A percentile compares a stretch with the other conserved stretches of the same genome.
phyloP scores from a whole-genome alignment of 2,113 vertebrate species.

The Mixornis gularis region DNA sequence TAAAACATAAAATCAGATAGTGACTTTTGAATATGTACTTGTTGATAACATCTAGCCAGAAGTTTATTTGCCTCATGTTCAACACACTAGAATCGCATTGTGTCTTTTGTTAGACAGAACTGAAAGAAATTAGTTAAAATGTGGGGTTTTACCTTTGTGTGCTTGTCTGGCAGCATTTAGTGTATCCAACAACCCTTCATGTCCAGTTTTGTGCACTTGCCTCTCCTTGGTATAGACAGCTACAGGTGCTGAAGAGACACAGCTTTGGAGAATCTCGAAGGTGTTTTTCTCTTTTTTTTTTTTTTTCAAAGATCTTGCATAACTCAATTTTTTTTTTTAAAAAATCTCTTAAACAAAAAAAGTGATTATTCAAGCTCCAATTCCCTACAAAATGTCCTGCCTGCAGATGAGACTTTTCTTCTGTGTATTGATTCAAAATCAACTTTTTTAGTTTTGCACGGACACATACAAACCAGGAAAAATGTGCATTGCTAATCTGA shows the following conservation, averaged over 20 bases:
- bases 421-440: not conserved
- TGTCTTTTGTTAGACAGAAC: not conserved
- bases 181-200: accelerated
- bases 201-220: not conserved
- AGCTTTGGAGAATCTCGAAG: not conserved
- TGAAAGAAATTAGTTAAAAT: not conserved
- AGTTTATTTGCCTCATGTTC: not conserved
- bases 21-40: not conserved
- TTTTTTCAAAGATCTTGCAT: not conserved
- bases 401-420: not conserved
- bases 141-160: not conserved
- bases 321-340: not conserved
- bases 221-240: not conserved
- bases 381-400: not conserved
- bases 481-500: not conserved
- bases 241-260: not conserved
- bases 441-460: not conserved
- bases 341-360: not conserved
- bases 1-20: not conserved
- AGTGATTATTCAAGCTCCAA: not conserved
- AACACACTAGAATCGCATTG: not conserved
- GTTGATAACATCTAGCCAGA: not conserved
- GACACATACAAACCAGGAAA: not conserved
- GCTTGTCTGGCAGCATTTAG: not conserved
- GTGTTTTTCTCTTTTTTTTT: not conserved